These are phyloP conservation scores for Hylaea fasciaria DNA, from an alignment of 2,888 invertebrate genomes.

Conservation along the genomic window DNA sequence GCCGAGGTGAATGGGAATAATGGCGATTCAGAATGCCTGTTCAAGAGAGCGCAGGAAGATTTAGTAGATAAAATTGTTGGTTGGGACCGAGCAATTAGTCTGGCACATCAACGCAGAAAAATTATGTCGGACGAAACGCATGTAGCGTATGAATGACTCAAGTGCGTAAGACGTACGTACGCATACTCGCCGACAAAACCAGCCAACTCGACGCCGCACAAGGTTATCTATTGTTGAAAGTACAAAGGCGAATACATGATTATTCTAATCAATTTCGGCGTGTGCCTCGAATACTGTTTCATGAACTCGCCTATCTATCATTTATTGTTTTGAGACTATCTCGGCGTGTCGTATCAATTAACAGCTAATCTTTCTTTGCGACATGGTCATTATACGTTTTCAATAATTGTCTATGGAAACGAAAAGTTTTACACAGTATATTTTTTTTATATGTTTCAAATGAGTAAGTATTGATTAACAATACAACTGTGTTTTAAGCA, in stretches of 20 bases:
- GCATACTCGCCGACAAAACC: constrained; percentile 55
- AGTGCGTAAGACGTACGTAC: constrained; percentile 52
- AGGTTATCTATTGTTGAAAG: constrained; percentile 57
- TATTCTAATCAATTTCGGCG: constrained; percentile 21
- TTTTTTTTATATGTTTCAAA: background rate
- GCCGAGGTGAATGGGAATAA: constrained; percentile 55
- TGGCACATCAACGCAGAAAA: constrained; percentile 66
- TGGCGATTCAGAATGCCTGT: constrained; percentile 63
- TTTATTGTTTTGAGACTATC: constrained; percentile 14
- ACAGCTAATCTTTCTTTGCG: constrained; percentile 5
- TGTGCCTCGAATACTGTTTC: constrained; percentile 18
- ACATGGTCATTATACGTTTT: constrained; percentile 1
- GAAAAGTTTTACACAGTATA: background rate
- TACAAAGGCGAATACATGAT: constrained; percentile 36
- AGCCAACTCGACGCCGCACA: constrained; percentile 62
- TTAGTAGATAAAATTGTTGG: constrained; percentile 58
- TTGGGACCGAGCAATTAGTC: constrained; percentile 69
- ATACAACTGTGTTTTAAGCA: background rate
- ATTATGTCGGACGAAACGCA: constrained; percentile 59
- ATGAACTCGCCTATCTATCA: constrained; percentile 19
- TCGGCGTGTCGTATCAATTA: constrained; percentile 9
- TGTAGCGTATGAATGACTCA: constrained; percentile 59
- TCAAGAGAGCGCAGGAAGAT: constrained; percentile 56
- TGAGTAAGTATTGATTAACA: background rate
- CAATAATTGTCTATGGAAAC: background rate